Conservation (phyloP, 2,797 vertebrate genomes). For the Menidia menidia region DNA sequence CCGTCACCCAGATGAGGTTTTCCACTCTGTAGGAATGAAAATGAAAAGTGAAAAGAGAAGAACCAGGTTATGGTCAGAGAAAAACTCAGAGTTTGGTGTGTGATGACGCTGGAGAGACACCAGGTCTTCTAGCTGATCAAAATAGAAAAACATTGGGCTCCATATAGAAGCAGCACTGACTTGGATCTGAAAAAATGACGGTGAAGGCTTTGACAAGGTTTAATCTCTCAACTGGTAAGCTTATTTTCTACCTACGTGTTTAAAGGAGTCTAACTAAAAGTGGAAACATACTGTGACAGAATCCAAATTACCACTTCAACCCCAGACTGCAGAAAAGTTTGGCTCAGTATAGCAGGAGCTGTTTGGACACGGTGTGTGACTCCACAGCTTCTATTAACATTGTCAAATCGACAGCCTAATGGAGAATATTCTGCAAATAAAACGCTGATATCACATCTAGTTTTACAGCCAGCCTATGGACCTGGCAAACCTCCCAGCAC, state of each 20-base stretch:
- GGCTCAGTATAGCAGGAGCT: not conserved
- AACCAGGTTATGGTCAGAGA: no score
- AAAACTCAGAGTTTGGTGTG: no score
- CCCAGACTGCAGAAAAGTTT: constrained; percentile 9
- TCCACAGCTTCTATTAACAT: constrained; percentile 24
- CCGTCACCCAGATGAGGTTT: no score
- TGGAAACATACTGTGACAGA: not conserved
- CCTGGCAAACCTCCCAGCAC: constrained; percentile 35
- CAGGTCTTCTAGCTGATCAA: no score
- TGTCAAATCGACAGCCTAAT: constrained; percentile 30
- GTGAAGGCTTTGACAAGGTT: not conserved
- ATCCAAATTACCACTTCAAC: constrained; percentile 4
- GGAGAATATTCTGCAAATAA: constrained; percentile 35
- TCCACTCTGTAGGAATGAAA: no score
- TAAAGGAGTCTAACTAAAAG: not conserved
- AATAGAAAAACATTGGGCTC: no score
- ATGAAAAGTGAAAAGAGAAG: no score
- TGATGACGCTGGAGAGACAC: no score
- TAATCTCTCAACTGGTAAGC: not conserved
- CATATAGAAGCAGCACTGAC: no score
- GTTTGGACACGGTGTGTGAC: constrained; percentile 12
- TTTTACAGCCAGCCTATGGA: constrained; percentile 34
- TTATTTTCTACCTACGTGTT: not conserved
- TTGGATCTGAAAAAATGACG: no score
- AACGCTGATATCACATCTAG: constrained; percentile 32